Evolutionary conservation across 2,113 vertebrate genomes (phyloP), one percentile per base, ranked within the genome.

Genomic region (Aplodontia rufa): DNA sequence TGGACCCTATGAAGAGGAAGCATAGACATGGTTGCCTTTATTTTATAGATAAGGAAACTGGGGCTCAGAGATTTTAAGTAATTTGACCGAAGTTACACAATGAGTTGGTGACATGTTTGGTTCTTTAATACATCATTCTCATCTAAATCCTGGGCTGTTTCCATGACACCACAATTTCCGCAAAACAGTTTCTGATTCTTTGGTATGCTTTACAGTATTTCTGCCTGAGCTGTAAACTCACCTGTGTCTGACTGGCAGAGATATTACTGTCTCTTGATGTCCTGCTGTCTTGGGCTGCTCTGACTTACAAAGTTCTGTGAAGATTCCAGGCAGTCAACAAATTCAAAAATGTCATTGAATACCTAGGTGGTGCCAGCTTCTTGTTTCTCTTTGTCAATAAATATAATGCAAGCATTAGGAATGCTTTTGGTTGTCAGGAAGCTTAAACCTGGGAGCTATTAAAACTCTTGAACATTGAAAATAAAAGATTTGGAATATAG

Each of bases 401-500:
- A 58, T 22, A 17, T 1, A 7, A 19, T 26, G 1, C 32, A 64
- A 32, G 45, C 12, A 1, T 26, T 58, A 28, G 35, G 3, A 60
- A 35, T 6, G 5, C 19, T 45, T 62, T n/a, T 0, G 0, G 4
- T 37, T 51, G 42, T 58, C 14, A 20, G 17, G 35, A 47, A 60
- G 13, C 51, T 72, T 68, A 69, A 49, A 35, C 58, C 11, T 17
- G 42, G 13, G 35, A 76, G 64, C 30, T 42, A 1, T 28, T 28
- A 19, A 74, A 66, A 22, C 24, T 35, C 72, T 60, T 53, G 28
- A 53, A 49, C 5, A 42, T 6, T 37, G 3, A 53, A n/a, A 14
- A 19, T 13, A 66, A 9, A 1, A 24, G 9, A 11, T 8, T 3
- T 8, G 9, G 32, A 0, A 8, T 51, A 1, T 17, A 47, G 58